A percentile compares a stretch with the other conserved stretches of the same genome.
Conservation (phyloP, 2,888 invertebrate species). For the Merodon equestris region DNA sequence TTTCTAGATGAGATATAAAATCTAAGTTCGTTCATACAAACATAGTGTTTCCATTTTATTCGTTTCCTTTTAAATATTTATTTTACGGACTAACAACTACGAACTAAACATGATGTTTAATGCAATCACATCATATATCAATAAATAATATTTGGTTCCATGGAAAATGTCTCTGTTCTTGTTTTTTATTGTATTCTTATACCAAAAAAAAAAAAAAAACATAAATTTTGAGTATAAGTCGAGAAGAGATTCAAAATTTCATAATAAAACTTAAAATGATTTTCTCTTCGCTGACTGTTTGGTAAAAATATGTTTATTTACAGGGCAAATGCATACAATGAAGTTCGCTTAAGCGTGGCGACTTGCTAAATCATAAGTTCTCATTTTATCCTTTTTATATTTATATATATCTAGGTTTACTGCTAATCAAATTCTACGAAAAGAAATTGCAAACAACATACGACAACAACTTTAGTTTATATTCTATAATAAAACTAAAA, state of each 20-base stretch:
- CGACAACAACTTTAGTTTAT: no score
- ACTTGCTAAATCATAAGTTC: no score
- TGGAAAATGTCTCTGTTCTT: background rate
- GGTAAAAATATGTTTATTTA: no score
- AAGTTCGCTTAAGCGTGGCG: no score
- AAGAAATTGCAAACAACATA: background rate
- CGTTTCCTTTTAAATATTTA: slow-evolving; percentile 55
- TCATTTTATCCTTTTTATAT: no score
- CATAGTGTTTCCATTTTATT: slow-evolving; percentile 1
- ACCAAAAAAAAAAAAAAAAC: background rate
- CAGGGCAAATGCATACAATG: no score
- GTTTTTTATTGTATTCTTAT: no score
- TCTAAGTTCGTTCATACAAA: background rate
- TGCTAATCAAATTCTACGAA: background rate
- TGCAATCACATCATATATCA: slow-evolving; percentile 21
- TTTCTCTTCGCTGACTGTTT: no score
- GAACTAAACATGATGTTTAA: slow-evolving; percentile 35
- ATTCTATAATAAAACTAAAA: no score
- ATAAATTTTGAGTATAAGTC: background rate
- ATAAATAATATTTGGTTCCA: slow-evolving; percentile 49
- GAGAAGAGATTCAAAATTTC: background rate
- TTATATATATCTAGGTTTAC: no score
- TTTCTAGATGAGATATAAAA: background rate
- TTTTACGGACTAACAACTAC: slow-evolving; percentile 32
- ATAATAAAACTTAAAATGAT: no score